Conservation (phyloP, 2,888 invertebrate genomes). For the Ophion obscuratus region DNA sequence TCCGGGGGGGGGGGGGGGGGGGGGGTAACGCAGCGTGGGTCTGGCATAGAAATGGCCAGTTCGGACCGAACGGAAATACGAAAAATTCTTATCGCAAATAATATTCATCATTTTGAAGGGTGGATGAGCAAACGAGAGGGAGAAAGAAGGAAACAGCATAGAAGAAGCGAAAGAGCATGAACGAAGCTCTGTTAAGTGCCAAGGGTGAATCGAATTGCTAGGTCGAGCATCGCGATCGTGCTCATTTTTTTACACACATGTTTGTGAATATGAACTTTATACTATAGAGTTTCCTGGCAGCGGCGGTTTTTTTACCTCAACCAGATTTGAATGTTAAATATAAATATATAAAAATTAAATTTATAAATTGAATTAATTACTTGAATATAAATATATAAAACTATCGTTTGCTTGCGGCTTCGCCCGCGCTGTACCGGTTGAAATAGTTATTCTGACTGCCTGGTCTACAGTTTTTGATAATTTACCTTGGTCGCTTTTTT, state of each 20-base stretch:
- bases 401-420: too few relatives aligned
- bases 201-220: constrained; percentile 41
- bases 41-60: constrained; percentile 77
- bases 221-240: constrained; percentile 27
- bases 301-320: background rate
- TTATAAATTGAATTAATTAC: too few relatives aligned
- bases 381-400: too few relatives aligned
- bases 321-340: too few relatives aligned
- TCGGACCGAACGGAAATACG: constrained; percentile 71
- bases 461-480: too few relatives aligned
- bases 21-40: constrained; percentile 56
- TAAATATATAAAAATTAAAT: too few relatives aligned
- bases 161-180: constrained; percentile 3
- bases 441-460: too few relatives aligned
- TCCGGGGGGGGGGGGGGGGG: constrained; percentile 44
- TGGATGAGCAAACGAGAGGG: constrained; percentile 39
- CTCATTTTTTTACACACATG: constrained; percentile 26
- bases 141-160: background rate
- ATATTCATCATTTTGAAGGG: constrained; percentile 75
- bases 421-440: too few relatives aligned
- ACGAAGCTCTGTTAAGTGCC: constrained; percentile 29
- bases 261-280: background rate
- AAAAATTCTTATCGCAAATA: constrained; percentile 78
- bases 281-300: background rate
- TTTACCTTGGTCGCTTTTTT: too few relatives aligned